Base-by-base conservation (phyloP, 1,140 invertebrate genomes). In the Gryon sp. region DNA sequence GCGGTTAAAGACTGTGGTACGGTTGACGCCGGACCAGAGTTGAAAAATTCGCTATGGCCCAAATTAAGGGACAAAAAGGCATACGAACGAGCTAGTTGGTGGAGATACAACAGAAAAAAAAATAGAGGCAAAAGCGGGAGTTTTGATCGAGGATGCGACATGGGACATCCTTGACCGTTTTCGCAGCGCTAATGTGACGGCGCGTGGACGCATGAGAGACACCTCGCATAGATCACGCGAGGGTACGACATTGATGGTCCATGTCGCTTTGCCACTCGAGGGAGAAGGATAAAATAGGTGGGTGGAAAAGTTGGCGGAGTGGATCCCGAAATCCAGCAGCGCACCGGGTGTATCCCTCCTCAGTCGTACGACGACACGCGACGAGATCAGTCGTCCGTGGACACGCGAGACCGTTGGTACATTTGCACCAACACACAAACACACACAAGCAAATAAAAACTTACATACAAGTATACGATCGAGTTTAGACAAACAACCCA, bases 281-380 rank as follows among this genome's bases (percentile, higher is more conserved):
- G 62, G 57, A 45, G 63, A 66, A 48, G 34, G 63, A 65, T 63
- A 30, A 53, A 75, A 52, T 76, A 76, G 65, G 74, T 77, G 66
- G 74, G 66, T 70, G 66, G 66, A 40, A 76, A 72, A 72, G 74
- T 70, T 72, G 74, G 74, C 74, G 66, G n/a, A n/a, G 66, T 62
- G 59, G 52, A 70, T 76, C 40, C 60, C 53, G 55, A 77, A 76
- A 77, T 72, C 66, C 43, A 59, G 75, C 55, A 59, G 59, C 74
- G 66, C 75, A 68, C 68, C 68, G 75, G 66, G 59, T 70, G 53
- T 63, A 57, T 57, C 66, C 74, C 60, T 53, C 46, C 66, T 63
- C 73, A 63, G 73, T 76, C 63, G 48, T 65, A 76, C 73, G 73
- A 76, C 63, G 65, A 76, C 63, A 69, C 73, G 73, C 73, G 73